Percentiles rank a stretch among this genome's conserved stretches.
Evolutionary conservation across 2,888 invertebrate genomes (phyloP).

Genomic region (Hofmannophila pseudospretella): DNA sequence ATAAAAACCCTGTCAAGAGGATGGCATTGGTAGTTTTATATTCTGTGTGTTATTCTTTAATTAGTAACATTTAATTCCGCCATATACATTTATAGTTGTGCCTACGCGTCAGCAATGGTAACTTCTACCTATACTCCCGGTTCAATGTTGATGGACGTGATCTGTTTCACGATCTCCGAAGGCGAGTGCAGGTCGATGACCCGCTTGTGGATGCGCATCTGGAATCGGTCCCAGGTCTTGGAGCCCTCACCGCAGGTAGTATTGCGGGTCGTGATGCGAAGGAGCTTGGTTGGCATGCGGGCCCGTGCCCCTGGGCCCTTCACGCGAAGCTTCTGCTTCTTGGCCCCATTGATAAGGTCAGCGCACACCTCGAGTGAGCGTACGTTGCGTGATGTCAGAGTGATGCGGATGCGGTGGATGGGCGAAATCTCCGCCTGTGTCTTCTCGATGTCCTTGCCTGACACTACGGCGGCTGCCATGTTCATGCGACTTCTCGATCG

Average conservation of each 20-base stretch:
- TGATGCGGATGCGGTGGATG: constrained; percentile 97
- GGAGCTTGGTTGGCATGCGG: constrained; percentile 98
- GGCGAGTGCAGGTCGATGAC: constrained; percentile 99
- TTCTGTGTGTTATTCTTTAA: too few species aligned
- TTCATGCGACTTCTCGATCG: constrained; percentile 83
- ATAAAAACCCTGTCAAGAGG: too few species aligned
- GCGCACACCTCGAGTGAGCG: constrained; percentile 98
- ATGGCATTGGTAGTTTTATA: too few species aligned
- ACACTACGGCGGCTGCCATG: constrained; percentile 81
- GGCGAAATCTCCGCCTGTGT: constrained; percentile 92
- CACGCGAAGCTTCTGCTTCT: constrained; percentile 96
- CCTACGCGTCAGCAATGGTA: constrained; percentile 93
- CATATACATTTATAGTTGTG: constrained; percentile 60
- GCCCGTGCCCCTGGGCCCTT: constrained; percentile 96
- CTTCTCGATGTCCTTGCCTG: constrained; percentile 88
- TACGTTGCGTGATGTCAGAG: constrained; percentile 97
- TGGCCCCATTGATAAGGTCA: constrained; percentile 97
- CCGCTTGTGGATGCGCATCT: constrained; percentile 99
- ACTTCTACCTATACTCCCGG: constrained; percentile 99
- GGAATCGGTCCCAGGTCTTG: constrained; percentile 99
- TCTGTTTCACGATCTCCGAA: constrained; percentile 99
- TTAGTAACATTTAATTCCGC: too few species aligned
- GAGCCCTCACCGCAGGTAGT: constrained; percentile 99
- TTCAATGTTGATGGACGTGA: constrained; percentile 99
- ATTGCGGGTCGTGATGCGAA: constrained; percentile 99